These are phyloP conservation scores for Cosmia pyralina DNA, from an alignment of 2,888 invertebrate species.

Conservation along the genomic window DNA sequence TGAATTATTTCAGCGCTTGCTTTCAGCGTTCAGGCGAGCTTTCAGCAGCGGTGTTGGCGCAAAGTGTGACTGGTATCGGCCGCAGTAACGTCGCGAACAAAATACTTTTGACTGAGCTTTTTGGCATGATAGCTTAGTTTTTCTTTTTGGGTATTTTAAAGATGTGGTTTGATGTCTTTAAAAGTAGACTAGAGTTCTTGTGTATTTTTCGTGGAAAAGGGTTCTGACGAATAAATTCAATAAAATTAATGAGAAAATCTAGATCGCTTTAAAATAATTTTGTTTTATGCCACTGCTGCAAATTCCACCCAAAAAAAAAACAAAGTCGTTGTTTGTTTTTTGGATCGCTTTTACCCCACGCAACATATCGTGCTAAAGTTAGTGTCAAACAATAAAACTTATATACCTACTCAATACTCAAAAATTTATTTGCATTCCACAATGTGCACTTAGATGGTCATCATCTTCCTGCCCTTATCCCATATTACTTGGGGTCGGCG, in stretches of 20 bases:
- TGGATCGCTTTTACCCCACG: background rate
- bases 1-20: slow-evolving; percentile 63
- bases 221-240: too few species aligned
- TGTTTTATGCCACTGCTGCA: too few species aligned
- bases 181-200: background rate
- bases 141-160: background rate
- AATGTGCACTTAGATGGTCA: too few species aligned
- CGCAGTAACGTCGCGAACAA: slow-evolving; percentile 84
- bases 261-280: background rate
- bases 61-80: slow-evolving; percentile 83
- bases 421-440: too few species aligned
- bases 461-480: too few species aligned
- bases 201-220: background rate
- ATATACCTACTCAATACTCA: too few species aligned
- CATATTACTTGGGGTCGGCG: too few species aligned
- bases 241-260: background rate
- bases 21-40: slow-evolving; percentile 69
- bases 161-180: background rate
- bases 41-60: slow-evolving; percentile 81
- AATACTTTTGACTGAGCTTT: slow-evolving; percentile 66
- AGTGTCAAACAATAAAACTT: background rate
- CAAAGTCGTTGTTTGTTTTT: background rate
- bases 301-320: too few species aligned
- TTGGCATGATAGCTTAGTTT: slow-evolving; percentile 13
- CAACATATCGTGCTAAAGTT: background rate